These are phyloP conservation scores for Babyrousa celebensis DNA, from an alignment of 2,797 vertebrate genomes.

Conservation along the genomic window DNA sequence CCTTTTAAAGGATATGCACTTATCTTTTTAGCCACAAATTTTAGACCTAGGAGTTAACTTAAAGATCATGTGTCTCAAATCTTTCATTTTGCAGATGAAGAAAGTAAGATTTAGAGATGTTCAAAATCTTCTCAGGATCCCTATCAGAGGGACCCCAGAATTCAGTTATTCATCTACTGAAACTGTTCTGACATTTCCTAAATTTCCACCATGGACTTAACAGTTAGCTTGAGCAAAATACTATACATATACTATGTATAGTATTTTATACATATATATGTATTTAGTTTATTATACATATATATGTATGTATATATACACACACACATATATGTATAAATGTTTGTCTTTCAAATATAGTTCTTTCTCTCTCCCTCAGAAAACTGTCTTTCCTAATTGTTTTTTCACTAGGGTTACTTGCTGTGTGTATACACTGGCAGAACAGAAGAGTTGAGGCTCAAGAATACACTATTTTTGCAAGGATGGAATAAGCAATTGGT, in stretches of 20 bases:
- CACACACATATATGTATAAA: neutral
- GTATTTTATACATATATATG: neutral
- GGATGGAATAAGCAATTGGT: neutral
- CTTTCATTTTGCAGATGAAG: neutral
- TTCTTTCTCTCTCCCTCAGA: neutral
- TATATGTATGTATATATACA: neutral
- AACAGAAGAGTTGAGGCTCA: neutral
- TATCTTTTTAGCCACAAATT: neutral
- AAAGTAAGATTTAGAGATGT: neutral
- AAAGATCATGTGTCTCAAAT: neutral
- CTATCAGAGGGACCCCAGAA: neutral
- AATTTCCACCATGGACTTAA: neutral
- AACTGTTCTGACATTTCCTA: neutral
- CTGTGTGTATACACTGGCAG: neutral
- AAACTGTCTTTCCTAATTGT: neutral
- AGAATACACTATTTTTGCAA: conserved; percentile 10
- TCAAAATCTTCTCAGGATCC: neutral
- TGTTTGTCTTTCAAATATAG: neutral
- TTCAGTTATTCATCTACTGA: neutral
- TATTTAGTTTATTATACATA: neutral
- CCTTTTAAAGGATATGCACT: neutral
- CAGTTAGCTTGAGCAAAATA: neutral
- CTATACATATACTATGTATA: too few relatives aligned
- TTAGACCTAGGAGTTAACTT: neutral
- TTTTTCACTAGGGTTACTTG: neutral